Base-by-base conservation (phyloP, 1,140 invertebrate species). In the Polypedilum pembai region DNA sequence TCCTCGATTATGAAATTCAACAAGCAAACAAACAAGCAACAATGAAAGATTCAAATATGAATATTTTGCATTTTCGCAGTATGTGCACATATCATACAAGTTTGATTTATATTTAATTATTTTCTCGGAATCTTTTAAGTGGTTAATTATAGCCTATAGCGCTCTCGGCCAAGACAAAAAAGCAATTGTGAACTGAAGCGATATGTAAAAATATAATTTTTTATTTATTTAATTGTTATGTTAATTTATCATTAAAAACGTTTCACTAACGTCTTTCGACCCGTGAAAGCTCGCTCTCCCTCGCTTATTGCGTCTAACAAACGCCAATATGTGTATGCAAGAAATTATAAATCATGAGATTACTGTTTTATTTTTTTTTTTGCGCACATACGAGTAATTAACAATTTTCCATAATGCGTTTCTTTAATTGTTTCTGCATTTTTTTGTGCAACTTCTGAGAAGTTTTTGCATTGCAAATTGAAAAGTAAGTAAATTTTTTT, bases 371-470 rank as follows among this genome's bases (percentile, higher is more conserved):
- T 45, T 8, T 8, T 45, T 8, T 15, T 12, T 12, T 45, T 8
- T 8, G 41, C 45, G n/a, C 12, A 56, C 12, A 56, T n/a, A 56
- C 45, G 45, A 56, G 45, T 69, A 69, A 69, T 69, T 69, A 69
- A 69, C 65, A 69, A 69, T 20, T 69, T 69, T 69, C 65, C 65
- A 69, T 69, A 69, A 21, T 69, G 65, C 65, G 17, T 69, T 69
- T 20, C 65, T 69, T 69, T 69, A 69, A 69, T 69, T 69, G 65
- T 21, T 69, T n/a, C 45, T 56, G 45, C 45, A 56, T 56, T 56
- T 45, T 45, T 56, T 56, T 56, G 45, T 56, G 45, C 45, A 56
- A 56, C 45, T 56, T 56, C 45, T n/a, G n/a, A 56, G 45, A 56
- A 56, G 15, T n/a, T n/a, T 56, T 56, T 56, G n/a, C 45, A 56